Base-by-base conservation (phyloP, 2,797 vertebrate genomes). In the Amblyopsis hoosieri region DNA sequence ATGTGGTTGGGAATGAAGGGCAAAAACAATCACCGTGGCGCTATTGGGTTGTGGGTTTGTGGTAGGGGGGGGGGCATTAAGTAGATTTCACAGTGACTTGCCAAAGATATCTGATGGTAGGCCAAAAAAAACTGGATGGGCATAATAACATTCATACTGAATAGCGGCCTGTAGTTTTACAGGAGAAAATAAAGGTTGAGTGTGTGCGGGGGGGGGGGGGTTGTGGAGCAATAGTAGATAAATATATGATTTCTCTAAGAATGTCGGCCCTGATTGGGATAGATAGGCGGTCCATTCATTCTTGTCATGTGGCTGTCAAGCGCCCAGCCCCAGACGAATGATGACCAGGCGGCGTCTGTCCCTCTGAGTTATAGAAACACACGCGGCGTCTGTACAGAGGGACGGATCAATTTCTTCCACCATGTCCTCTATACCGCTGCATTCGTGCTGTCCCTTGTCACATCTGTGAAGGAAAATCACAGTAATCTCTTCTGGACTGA, bases 301-400 rank as follows among this genome's bases (percentile, higher is more conserved):
- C 88, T 81, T 88, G 87, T 91, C 91, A 89, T 89, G 88, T 82
- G 78, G 80, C 86, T 92, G 91, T 92, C 90, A 91, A 23, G 79
- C 86, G 85, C 72, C 70, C 64, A 56, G 70, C 81, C 66, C 78
- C 80, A 75, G 82, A 90, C 72, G 87, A 93, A 76, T 89, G 90
- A 92, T 92, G 91, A 89, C 89, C 87, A 83, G 79, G 58, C 70
- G 79, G 90, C 87, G 85, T 72, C 81, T 86, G 86, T 84, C 87
- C 72, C 71, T 82, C 78, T 87, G 86, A 91, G 85, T 86, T 89
- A 92, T 90, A 87, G 85, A 90, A 90, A 90, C 82, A 86, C 82
- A 82, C 83, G 81, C 71, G 67, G 78, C 74, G 82, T 87, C 85
- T 76, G 78, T 83, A 76, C 67, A 56, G 71, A 71, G 79, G 80